These are phyloP conservation scores for Simalia tracyae DNA, from an alignment of 2,797 vertebrate genomes.

Conservation along the genomic window DNA sequence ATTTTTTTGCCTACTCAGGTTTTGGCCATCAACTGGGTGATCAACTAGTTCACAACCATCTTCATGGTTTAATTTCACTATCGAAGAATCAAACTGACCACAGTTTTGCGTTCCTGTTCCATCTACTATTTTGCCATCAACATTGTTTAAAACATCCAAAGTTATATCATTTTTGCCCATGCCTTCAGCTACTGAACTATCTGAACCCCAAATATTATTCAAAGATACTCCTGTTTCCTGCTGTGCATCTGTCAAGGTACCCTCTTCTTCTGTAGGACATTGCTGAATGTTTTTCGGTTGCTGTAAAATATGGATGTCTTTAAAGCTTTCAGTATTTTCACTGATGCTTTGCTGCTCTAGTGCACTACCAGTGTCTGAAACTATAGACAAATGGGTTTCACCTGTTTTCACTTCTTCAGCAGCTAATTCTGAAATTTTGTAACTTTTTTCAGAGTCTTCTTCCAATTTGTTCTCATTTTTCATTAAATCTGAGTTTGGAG, in stretches of 20 bases:
- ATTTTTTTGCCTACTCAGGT: conserved; percentile 32
- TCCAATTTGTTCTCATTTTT: not conserved
- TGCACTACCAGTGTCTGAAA: conserved; percentile 53
- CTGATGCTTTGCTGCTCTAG: conserved; percentile 49
- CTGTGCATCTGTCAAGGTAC: conserved; percentile 65
- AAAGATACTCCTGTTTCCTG: conserved; percentile 65
- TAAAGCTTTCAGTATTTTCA: conserved; percentile 32
- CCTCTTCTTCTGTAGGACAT: conserved; percentile 59
- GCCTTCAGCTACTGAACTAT: conserved; percentile 65
- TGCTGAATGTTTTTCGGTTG: conserved; percentile 50
- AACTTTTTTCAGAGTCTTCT: not conserved
- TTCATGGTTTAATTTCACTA: conserved; percentile 82
- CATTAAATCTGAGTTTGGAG: not conserved
- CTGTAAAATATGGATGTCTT: conserved; percentile 47
- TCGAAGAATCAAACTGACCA: conserved; percentile 86
- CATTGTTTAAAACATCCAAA: conserved; percentile 61
- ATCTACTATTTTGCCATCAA: conserved; percentile 63
- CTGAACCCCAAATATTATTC: conserved; percentile 71
- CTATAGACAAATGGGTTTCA: conserved; percentile 22
- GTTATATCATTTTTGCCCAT: conserved; percentile 63
- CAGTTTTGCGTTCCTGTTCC: conserved; percentile 71
- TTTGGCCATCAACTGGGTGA: conserved; percentile 64
- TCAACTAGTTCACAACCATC: conserved; percentile 71
- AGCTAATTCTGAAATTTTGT: conserved; percentile 3
- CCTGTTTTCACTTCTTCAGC: conserved; percentile 31